Conservation (phyloP, 2,888 invertebrate species). For the Ochropleura plecta region DNA sequence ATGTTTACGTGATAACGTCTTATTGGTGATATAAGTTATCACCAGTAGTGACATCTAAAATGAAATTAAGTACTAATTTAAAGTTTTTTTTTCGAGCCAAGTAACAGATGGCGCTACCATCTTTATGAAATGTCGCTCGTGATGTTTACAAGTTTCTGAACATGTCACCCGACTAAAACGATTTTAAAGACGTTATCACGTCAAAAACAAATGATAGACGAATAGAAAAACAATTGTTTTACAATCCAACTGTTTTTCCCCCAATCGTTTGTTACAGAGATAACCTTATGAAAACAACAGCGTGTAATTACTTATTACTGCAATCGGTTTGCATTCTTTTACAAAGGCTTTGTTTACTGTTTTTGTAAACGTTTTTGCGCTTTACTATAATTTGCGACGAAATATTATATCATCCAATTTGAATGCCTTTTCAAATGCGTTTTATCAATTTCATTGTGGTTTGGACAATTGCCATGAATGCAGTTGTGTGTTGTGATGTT, state of each 20-base stretch:
- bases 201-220: background rate
- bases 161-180: no score
- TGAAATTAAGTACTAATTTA: no score
- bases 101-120: no score
- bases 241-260: background rate
- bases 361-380: slow-evolving; percentile 41
- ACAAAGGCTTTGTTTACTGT: slow-evolving; percentile 58
- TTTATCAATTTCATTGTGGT: background rate
- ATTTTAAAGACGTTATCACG: no score
- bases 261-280: background rate
- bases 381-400: slow-evolving; percentile 1
- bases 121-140: no score
- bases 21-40: no score
- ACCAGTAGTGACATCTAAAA: no score
- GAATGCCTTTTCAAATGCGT: slow-evolving; percentile 21
- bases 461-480: background rate
- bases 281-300: slow-evolving; percentile 24
- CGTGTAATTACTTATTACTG: slow-evolving; percentile 30
- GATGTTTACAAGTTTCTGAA: no score
- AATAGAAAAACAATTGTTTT: background rate
- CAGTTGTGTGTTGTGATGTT: background rate
- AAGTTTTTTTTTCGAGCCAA: no score
- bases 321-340: slow-evolving; percentile 13
- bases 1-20: no score
- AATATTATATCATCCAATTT: slow-evolving; percentile 32